Conservation (phyloP, 2,888 invertebrate species). For the Polydrusus cervinus region DNA sequence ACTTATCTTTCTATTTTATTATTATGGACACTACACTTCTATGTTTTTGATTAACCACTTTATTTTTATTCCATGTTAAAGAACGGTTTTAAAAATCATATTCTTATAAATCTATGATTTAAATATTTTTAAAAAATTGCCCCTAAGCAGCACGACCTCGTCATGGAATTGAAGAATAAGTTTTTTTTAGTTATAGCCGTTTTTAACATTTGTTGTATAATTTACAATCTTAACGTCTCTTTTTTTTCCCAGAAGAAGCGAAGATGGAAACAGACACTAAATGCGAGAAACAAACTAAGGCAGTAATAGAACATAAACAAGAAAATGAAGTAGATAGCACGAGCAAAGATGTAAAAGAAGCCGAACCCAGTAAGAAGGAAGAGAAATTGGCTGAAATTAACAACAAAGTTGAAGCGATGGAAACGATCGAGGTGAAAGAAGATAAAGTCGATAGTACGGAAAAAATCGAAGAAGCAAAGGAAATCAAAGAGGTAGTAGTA, state of each 20-base stretch:
- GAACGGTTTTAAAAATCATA: too few relatives aligned
- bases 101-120: too few relatives aligned
- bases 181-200: too few relatives aligned
- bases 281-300: neutral
- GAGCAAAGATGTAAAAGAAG: constrained; percentile 35
- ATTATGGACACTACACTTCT: too few relatives aligned
- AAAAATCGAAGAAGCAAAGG: constrained; percentile 56
- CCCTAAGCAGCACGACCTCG: too few relatives aligned
- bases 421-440: constrained; percentile 51
- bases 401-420: constrained; percentile 35
- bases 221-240: too few relatives aligned
- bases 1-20: too few relatives aligned
- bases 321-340: constrained; percentile 34
- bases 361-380: constrained; percentile 54
- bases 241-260: neutral
- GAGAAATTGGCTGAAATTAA: constrained; percentile 12
- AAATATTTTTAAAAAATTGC: too few relatives aligned
- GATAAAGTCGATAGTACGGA: constrained; percentile 59
- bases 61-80: too few relatives aligned
- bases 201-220: too few relatives aligned
- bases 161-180: too few relatives aligned
- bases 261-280: constrained; percentile 14
- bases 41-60: too few relatives aligned
- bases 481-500: constrained; percentile 55
- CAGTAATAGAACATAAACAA: constrained; percentile 8